phyloP scores from a whole-genome alignment of 2,113 vertebrate species.

The Chaenocephalus aceratus region DNA sequence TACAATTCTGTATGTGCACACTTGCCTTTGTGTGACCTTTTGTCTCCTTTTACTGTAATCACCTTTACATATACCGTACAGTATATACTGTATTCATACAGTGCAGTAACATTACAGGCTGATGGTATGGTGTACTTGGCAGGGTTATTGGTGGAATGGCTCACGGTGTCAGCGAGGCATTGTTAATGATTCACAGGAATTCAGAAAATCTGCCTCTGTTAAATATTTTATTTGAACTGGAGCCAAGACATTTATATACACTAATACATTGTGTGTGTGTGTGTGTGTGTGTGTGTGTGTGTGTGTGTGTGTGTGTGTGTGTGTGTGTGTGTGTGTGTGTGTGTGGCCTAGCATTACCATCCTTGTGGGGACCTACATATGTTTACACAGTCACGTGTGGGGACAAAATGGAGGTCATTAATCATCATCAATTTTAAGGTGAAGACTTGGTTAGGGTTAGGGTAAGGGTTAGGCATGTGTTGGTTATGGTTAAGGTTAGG shows the following conservation, averaged over 20 bases:
- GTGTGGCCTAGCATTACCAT: too few relatives aligned
- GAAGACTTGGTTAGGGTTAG: too few relatives aligned
- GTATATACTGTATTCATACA: not conserved
- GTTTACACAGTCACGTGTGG: too few relatives aligned
- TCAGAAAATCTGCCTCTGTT: slow-evolving; percentile 63
- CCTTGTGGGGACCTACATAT: too few relatives aligned
- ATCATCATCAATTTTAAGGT: too few relatives aligned
- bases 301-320: too few relatives aligned
- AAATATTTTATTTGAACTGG: slow-evolving; percentile 52
- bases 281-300: not conserved
- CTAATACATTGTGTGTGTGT: not conserved
- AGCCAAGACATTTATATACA: slow-evolving; percentile 8
- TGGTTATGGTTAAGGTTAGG: too few relatives aligned
- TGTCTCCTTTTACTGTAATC: slow-evolving; percentile 3
- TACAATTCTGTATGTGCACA: slow-evolving; percentile 12
- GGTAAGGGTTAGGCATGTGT: too few relatives aligned
- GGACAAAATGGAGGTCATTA: too few relatives aligned
- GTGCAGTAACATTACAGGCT: not conserved
- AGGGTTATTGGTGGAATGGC: slow-evolving; percentile 3
- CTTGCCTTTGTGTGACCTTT: not conserved
- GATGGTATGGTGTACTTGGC: slow-evolving; percentile 6
- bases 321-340: not conserved
- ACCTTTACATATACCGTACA: not conserved
- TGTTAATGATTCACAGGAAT: slow-evolving; percentile 68
- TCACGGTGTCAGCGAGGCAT: not conserved